Base-by-base conservation (phyloP, 2,113 vertebrate genomes). In the Thomomys bottae region DNA sequence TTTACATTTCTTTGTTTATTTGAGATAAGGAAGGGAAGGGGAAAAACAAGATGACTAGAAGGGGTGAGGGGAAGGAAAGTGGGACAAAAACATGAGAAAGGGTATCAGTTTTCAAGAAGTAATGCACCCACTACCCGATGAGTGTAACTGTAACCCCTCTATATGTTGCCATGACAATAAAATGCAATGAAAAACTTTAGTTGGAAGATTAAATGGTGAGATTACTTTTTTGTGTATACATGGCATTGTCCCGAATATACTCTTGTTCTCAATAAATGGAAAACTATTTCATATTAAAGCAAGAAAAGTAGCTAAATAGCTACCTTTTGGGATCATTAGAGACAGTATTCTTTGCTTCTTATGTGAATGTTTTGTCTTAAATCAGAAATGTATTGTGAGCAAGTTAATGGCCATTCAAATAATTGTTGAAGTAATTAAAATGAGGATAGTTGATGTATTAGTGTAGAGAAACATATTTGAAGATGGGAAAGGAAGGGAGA, bases 201-300 rank as follows among this genome's bases (percentile, higher is more conserved):
- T 94, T 94, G 10, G 40, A 83, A 90, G 40, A 86, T 88, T 83
- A 90, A 89, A 32, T 81, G 17, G 20, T 66, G 32, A 88, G 4
- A 15, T 17, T 34, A 59, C 8, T 32, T 67, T 3, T 76, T 87
- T 83, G 30, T 72, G 26, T 3, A 34, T 81, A 8, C 57, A 92
- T 91, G n/a, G 8, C 71, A 57, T 86, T 80, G 5, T 87, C 26
- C 42, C 67, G 63, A 84, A 67, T 87, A 67, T 18, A 64, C 61
- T 2, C 14, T 20, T 11, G 38, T 73, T n/a, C 72, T 88, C 84
- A 94, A 81, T 93, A 24, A 82, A 78, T 91, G 24, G 38, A 75
- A 87, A 68, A 1, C 0, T 42, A 28, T 66, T 76, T 76, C 30
- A 83, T 83, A n/a, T 23, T 42, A 78, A 77, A 72, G 36, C 36